Conservation (phyloP, 2,113 vertebrate species). For the Xiphophorus couchianus region DNA sequence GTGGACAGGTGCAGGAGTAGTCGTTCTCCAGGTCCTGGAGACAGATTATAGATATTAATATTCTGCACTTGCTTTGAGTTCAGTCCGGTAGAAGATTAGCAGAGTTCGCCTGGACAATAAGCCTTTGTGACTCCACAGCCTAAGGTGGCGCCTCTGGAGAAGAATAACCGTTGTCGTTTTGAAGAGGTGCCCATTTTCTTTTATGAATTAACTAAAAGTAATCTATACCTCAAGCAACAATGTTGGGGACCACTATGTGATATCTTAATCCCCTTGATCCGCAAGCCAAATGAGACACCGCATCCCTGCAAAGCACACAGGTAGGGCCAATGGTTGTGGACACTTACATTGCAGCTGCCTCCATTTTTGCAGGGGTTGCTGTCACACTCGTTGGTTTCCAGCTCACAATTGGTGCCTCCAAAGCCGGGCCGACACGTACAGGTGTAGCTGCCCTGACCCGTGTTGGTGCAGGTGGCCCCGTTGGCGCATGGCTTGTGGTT, state of each 20-base stretch:
- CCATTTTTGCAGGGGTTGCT: slow-evolving; percentile 92
- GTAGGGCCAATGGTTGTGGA: background rate
- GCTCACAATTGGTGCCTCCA: slow-evolving; percentile 82
- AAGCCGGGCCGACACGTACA: slow-evolving; percentile 83
- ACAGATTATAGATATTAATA: background rate
- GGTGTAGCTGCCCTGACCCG: slow-evolving; percentile 84
- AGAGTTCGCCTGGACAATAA: background rate
- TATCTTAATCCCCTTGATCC: too few relatives aligned
- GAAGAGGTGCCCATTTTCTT: too few relatives aligned
- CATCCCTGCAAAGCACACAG: too few relatives aligned
- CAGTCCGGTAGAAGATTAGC: background rate
- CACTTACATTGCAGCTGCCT: slow-evolving; percentile 89
- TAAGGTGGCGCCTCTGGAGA: too few relatives aligned
- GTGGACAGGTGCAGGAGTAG: slow-evolving; percentile 89
- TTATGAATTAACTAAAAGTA: too few relatives aligned
- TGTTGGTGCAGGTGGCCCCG: slow-evolving; percentile 83
- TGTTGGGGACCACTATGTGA: too few relatives aligned
- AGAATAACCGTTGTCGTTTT: too few relatives aligned
- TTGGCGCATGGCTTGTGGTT: slow-evolving; percentile 86
- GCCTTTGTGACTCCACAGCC: too few relatives aligned
- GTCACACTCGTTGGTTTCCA: slow-evolving; percentile 87
- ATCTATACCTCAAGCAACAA: too few relatives aligned
- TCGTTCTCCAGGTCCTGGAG: slow-evolving; percentile 84
- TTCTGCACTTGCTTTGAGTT: background rate
- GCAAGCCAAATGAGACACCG: too few relatives aligned